Evolutionary conservation across 2,888 invertebrate genomes (phyloP).

Genomic region (Rambutsinella grinnellia): DNA sequence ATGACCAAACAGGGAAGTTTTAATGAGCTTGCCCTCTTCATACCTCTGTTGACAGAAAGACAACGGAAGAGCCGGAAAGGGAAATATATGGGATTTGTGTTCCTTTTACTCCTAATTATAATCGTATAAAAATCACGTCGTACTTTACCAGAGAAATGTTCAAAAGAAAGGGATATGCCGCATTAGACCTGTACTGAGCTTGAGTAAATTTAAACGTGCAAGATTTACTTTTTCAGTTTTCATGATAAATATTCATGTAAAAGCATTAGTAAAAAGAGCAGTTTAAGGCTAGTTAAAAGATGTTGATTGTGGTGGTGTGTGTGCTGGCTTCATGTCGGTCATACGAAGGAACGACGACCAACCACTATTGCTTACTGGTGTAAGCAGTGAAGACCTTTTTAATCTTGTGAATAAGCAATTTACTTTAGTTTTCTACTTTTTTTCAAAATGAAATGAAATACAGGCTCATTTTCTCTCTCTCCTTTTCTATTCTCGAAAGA

Average conservation of each 20-base stretch:
- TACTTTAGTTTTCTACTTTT: too few relatives aligned
- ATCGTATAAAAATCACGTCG: constrained; percentile 20
- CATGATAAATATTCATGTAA: constrained; percentile 47
- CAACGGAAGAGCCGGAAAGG: constrained; percentile 12
- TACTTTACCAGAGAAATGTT: too few relatives aligned
- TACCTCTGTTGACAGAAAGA: constrained; percentile 42
- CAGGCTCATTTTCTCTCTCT: constrained; percentile 28
- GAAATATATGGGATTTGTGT: constrained; percentile 35
- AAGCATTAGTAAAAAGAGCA: constrained; percentile 32
- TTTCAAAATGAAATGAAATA: constrained; percentile 42
- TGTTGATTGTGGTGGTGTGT: constrained; percentile 28
- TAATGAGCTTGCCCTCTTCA: constrained; percentile 39
- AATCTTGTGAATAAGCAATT: constrained; percentile 24
- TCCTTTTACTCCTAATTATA: too few relatives aligned
- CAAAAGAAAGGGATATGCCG: constrained; percentile 36
- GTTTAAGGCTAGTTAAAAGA: constrained; percentile 32
- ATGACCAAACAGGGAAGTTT: constrained; percentile 34
- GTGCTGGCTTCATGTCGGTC: constrained; percentile 32
- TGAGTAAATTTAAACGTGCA: too few relatives aligned
- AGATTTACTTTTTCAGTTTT: constrained; percentile 19
- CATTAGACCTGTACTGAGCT: too few relatives aligned
- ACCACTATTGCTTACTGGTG: constrained; percentile 17
- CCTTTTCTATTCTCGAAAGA: too few relatives aligned
- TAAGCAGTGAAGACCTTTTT: constrained; percentile 13
- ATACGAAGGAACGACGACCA: constrained; percentile 17